phyloP scores from a whole-genome alignment of 2,113 vertebrate species.

The Capreolus pygargus region DNA sequence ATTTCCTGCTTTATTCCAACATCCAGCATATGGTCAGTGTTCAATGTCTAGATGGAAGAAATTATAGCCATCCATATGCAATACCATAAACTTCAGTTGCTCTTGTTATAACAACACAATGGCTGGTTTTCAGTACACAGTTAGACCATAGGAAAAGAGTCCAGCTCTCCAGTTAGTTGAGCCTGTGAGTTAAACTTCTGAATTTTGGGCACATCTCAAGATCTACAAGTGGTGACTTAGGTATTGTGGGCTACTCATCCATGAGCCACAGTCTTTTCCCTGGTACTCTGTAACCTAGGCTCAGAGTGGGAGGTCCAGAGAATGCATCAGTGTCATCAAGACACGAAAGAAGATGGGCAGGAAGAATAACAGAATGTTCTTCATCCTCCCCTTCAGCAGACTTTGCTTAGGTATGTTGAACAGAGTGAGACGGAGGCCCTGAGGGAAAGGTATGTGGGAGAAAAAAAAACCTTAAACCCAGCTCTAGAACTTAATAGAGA shows the following conservation, averaged over 20 bases:
- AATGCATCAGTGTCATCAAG: background rate
- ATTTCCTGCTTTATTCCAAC: background rate
- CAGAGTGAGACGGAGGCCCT: background rate
- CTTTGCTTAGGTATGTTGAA: background rate
- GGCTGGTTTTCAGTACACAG: background rate
- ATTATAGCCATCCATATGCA: background rate
- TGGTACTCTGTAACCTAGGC: background rate
- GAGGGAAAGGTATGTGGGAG: background rate
- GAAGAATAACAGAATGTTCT: background rate
- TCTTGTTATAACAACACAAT: background rate
- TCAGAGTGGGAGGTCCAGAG: background rate
- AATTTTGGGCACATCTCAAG: background rate
- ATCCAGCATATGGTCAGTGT: background rate
- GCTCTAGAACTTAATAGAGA: background rate
- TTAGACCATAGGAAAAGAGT: background rate
- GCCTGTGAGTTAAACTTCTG: background rate
- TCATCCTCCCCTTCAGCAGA: background rate
- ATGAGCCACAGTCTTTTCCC: background rate
- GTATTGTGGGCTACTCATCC: background rate
- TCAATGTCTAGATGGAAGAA: background rate
- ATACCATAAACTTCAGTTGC: background rate
- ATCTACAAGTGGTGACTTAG: background rate
- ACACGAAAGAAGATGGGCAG: background rate
- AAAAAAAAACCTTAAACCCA: background rate
- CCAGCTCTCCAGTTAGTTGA: background rate